phyloP scores from a whole-genome alignment of 2,113 vertebrate genomes.

The Corythaixoides concolor region DNA sequence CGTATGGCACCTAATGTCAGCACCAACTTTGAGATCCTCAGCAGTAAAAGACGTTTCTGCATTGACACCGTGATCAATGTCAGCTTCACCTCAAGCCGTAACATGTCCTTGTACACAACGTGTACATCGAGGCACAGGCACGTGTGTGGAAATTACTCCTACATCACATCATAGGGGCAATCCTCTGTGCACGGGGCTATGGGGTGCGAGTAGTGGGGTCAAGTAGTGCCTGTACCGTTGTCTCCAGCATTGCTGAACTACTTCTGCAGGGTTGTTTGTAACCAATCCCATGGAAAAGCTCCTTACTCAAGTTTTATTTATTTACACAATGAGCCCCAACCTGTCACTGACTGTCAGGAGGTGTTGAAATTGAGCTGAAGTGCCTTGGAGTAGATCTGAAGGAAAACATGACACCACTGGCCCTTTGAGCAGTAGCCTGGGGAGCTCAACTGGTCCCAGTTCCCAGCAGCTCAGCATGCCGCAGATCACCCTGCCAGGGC shows the following conservation, averaged over 20 bases:
- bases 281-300: no score
- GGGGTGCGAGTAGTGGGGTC: no score
- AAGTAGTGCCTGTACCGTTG: rapidly evolving
- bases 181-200: no score
- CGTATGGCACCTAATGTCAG: no score
- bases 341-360: neutral
- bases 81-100: neutral
- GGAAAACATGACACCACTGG: neutral
- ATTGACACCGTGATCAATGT: rapidly evolving
- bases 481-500: neutral
- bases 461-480: neutral
- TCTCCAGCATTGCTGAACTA: neutral
- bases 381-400: neutral
- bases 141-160: rapidly evolving
- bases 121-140: neutral
- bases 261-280: neutral
- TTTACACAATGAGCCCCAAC: no score
- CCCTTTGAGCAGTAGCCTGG: neutral
- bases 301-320: neutral
- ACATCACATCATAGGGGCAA: no score
- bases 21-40: neutral
- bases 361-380: neutral
- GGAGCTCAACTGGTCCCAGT: neutral
- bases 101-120: rapidly evolving
- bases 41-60: neutral